Conservation (phyloP, 1,140 invertebrate species). For the Drosophila watanabei region DNA sequence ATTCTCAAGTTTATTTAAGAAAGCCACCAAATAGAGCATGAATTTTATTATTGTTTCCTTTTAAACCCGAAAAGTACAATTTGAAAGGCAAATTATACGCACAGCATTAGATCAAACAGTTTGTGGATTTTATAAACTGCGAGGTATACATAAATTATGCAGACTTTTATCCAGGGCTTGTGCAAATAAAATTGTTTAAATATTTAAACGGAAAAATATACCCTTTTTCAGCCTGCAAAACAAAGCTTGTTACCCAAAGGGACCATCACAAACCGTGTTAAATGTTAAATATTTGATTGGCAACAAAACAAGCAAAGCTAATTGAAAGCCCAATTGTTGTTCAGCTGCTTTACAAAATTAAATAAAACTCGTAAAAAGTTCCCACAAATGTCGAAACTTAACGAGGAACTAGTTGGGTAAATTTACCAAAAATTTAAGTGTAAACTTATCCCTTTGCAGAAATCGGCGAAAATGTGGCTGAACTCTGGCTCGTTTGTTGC, state of each 20-base stretch:
- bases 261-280: conserved; percentile 27
- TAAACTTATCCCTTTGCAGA: conserved; percentile 38
- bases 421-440: conserved; percentile 35
- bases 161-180: neutral
- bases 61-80: neutral
- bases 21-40: conserved; percentile 47
- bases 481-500: conserved; percentile 21
- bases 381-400: conserved; percentile 39
- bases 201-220: too few relatives aligned
- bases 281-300: conserved; percentile 53
- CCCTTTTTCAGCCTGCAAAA: neutral
- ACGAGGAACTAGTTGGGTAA: conserved; percentile 40
- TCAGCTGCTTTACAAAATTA: conserved; percentile 24
- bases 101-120: conserved; percentile 19
- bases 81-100: conserved; percentile 25
- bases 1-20: neutral
- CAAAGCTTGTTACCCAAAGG: conserved; percentile 6
- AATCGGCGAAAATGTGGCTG: conserved; percentile 28
- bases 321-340: conserved; percentile 31
- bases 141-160: neutral
- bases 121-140: neutral
- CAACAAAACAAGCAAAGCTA: conserved; percentile 9
- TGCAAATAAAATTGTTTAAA: conserved; percentile 5
- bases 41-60: conserved; percentile 19
- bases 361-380: conserved; percentile 27